A percentile compares a stretch with the other conserved stretches of the same genome.
phyloP scores from a whole-genome alignment of 1,140 invertebrate species.

The Drosophila murphyi region DNA sequence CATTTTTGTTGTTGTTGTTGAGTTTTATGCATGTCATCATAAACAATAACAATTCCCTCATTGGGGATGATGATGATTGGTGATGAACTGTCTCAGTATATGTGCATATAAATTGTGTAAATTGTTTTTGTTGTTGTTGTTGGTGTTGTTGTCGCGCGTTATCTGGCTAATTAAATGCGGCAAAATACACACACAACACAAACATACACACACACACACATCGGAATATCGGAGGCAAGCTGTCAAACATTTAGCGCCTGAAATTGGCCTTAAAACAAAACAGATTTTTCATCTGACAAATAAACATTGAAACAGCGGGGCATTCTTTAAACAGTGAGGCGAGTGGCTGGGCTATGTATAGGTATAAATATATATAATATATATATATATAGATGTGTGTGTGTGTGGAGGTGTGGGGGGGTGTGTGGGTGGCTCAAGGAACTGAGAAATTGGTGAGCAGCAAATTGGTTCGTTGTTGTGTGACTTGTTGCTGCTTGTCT shows the following conservation, averaged over 20 bases:
- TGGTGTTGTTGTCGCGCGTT: conserved; percentile 37
- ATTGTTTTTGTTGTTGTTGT: neutral
- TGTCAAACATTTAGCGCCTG: conserved; percentile 53
- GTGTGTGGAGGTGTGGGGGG: neutral
- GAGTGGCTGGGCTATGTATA: neutral
- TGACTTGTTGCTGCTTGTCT: conserved; percentile 27
- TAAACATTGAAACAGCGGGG: conserved; percentile 34
- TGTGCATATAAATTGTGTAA: neutral
- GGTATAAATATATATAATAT: neutral
- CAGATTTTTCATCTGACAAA: conserved; percentile 32
- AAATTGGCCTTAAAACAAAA: conserved; percentile 36
- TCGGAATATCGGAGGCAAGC: conserved; percentile 8
- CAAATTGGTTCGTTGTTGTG: conserved; percentile 39
- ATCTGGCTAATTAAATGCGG: conserved; percentile 53
- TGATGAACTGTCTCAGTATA: conserved; percentile 19
- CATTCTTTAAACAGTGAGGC: neutral
- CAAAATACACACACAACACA: conserved; percentile 33
- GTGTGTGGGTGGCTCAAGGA: neutral
- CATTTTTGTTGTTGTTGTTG: conserved; percentile 3
- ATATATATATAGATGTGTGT: neutral
- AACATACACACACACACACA: neutral
- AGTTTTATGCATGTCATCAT: conserved; percentile 23
- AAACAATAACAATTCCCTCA: conserved; percentile 43
- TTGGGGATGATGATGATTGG: conserved; percentile 20
- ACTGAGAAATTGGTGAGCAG: conserved; percentile 32